Evolutionary conservation across 2,888 invertebrate genomes (phyloP).

Genomic region (Pandemis cinnamomeana): DNA sequence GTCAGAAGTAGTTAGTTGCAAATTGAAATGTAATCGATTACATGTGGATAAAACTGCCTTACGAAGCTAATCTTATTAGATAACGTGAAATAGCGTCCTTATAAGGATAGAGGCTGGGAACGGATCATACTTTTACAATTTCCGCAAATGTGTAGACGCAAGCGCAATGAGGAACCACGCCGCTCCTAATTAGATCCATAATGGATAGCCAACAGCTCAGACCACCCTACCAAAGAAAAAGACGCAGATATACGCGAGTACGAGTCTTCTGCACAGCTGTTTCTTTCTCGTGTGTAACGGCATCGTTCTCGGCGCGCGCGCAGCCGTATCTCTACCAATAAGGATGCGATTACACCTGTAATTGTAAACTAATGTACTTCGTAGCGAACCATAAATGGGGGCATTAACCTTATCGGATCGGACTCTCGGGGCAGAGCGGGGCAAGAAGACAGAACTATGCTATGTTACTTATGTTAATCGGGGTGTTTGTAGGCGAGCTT

Average conservation of each 20-base stretch:
- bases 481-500: slow-evolving; percentile 20
- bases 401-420: slow-evolving; percentile 40
- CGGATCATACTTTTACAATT: no score
- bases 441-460: not conserved
- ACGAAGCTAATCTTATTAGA: no score
- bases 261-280: not conserved
- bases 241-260: not conserved
- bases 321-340: slow-evolving; percentile 55
- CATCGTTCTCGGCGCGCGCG: not conserved
- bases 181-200: no score
- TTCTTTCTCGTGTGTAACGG: not conserved
- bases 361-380: slow-evolving; percentile 34
- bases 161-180: no score
- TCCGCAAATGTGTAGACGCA: no score
- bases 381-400: slow-evolving; percentile 31
- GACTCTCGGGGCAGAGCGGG: slow-evolving; percentile 7
- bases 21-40: not conserved
- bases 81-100: no score
- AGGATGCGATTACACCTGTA: slow-evolving; percentile 53
- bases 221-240: not conserved
- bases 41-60: not conserved
- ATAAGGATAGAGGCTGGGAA: no score
- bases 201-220: no score
- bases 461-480: slow-evolving; percentile 18
- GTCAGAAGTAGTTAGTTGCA: not conserved